phyloP scores from a whole-genome alignment of 1,140 invertebrate genomes.

The Mizuhopecten yessoensis region DNA sequence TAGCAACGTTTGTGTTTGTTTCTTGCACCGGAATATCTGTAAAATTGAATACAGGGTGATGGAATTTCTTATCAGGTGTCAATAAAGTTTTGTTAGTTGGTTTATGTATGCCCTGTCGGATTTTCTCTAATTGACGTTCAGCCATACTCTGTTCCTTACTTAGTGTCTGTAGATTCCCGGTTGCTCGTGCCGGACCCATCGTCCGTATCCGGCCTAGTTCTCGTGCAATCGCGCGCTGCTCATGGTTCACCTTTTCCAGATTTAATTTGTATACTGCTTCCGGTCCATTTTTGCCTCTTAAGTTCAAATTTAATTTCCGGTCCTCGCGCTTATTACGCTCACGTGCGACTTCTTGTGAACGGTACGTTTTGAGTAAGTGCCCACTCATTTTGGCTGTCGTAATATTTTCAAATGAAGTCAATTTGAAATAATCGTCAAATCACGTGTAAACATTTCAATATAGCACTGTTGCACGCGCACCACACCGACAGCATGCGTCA shows the following conservation, averaged over 20 bases:
- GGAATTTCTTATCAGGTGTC: slow-evolving; percentile 54
- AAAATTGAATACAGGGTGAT: slow-evolving; percentile 40
- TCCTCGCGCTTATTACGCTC: slow-evolving; percentile 60
- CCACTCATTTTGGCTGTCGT: background rate
- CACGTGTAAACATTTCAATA: slow-evolving; percentile 18
- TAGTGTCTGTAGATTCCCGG: slow-evolving; percentile 42
- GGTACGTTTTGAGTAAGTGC: slow-evolving; percentile 9
- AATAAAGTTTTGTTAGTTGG: slow-evolving; percentile 41
- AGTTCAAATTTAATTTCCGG: slow-evolving; percentile 52
- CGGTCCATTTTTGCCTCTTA: slow-evolving; percentile 51
- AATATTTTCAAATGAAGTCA: background rate
- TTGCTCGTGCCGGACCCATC: background rate
- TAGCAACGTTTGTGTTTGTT: slow-evolving; percentile 41
- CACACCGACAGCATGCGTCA: background rate
- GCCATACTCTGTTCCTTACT: slow-evolving; percentile 55
- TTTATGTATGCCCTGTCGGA: slow-evolving; percentile 56
- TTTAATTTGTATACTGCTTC: slow-evolving; percentile 57
- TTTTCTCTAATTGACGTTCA: slow-evolving; percentile 59
- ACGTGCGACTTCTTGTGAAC: slow-evolving; percentile 55
- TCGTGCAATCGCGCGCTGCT: slow-evolving; percentile 55
- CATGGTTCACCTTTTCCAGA: slow-evolving; percentile 53
- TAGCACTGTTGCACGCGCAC: background rate
- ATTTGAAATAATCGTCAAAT: background rate
- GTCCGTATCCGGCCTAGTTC: slow-evolving; percentile 59
- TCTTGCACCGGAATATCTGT: slow-evolving; percentile 19